These are phyloP conservation scores for Epicampocera succincta DNA, from an alignment of 2,888 invertebrate genomes.

Conservation along the genomic window DNA sequence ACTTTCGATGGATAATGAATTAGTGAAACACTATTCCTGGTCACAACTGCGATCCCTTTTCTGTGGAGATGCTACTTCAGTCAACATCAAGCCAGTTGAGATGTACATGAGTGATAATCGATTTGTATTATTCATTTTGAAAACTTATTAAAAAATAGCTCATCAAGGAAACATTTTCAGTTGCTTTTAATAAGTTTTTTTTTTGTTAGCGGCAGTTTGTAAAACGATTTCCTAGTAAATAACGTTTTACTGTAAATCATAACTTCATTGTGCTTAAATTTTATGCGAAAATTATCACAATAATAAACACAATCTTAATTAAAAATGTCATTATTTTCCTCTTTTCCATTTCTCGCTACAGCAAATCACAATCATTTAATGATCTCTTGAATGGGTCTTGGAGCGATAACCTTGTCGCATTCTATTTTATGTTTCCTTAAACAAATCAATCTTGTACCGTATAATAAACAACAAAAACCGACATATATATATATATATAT, in stretches of 20 bases:
- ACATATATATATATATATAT: background rate
- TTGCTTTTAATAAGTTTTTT: background rate
- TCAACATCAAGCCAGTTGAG: no score
- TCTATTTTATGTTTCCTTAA: constrained; percentile 45
- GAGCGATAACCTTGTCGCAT: constrained; percentile 41
- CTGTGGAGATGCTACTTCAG: no score
- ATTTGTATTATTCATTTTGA: no score
- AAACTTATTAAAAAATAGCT: no score
- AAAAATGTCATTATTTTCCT: constrained; percentile 24
- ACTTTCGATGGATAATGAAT: no score
- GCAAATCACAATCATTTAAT: constrained; percentile 20
- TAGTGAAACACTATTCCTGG: no score
- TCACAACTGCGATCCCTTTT: no score
- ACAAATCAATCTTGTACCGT: constrained; percentile 49
- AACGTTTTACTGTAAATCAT: background rate
- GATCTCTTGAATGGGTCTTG: constrained; percentile 34
- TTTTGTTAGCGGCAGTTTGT: background rate
- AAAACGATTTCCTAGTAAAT: background rate
- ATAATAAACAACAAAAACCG: constrained; percentile 10
- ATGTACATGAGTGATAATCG: no score
- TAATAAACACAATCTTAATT: constrained; percentile 43
- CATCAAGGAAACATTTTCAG: no score
- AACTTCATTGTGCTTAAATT: constrained; percentile 11
- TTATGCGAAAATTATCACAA: constrained; percentile 44
- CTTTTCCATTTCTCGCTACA: background rate